Base-by-base conservation (phyloP, 2,113 vertebrate genomes). In the Scortum barcoo region DNA sequence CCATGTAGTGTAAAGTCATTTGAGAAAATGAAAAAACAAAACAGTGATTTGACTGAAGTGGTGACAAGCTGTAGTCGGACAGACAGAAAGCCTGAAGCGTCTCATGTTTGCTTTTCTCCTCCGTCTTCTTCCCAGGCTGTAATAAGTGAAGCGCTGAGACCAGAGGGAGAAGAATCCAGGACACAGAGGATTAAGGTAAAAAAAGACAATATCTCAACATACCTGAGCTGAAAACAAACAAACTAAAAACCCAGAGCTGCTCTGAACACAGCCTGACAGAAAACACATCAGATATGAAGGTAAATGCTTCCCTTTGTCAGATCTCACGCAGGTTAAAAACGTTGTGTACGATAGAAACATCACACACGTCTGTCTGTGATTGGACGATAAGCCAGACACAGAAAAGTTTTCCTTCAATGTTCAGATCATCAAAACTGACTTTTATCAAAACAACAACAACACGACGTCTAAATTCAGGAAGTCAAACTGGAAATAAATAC, bases 151-250 rank as follows among this genome's bases (percentile, higher is more conserved):
- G 30, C 30, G 3, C 22, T 44, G 60, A 24, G 54, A 30, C 22
- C 61, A 10, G 40, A 62, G 48, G 46, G 22, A 53, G 40, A 56
- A 33, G 44, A 53, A 17, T 17, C 8, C 3, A 12, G n/a, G 50
- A 24, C 54, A 44, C 38, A 42, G 20, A 56, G 80, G 69, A 78
- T 78, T 75, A 78, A 42, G 46, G 62, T n/a, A 30, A 42, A 24
- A 69, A 84, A 83, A n/a, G n/a, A 62, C 58, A 77, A 79, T 42
- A 72, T 38, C 4, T 57, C 6, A 67, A 30, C 56, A 74, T 57
- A 51, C 44, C 71, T 14, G 33, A 66, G 69, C 46, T 42, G 36
- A 67, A 51, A 17, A 40, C 33, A 6, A 36, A 36, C 3, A 36
- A 36, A 36, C 14, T 7, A 1, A 1, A 38, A 7, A 4, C 5